Percentiles rank a stretch among this genome's conserved stretches.
Conservation (phyloP, 2,888 invertebrate species). For the Leucophora obtusa region DNA sequence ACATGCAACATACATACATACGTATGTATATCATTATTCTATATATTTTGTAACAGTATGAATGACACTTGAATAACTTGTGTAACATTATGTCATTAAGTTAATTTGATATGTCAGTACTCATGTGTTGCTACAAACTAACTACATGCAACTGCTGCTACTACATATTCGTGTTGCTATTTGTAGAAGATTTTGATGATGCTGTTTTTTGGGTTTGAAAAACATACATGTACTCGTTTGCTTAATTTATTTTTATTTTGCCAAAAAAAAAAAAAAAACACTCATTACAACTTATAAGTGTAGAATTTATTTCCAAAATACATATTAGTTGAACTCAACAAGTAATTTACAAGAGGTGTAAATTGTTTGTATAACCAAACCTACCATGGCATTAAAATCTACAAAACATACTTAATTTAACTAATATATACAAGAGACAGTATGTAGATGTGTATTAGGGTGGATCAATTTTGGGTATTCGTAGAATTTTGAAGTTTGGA, state of each 20-base stretch:
- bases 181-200: slow-evolving; percentile 18
- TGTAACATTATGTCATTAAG: slow-evolving; percentile 70
- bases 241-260: slow-evolving; percentile 45
- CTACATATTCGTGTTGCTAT: neutral
- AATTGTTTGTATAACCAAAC: slow-evolving; percentile 59
- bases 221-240: slow-evolving; percentile 38
- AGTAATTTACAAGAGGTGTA: slow-evolving; percentile 59
- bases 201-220: slow-evolving; percentile 17
- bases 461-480: too few relatives aligned
- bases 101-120: slow-evolving; percentile 69
- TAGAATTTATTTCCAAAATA: slow-evolving; percentile 46
- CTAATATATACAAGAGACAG: too few relatives aligned
- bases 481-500: too few relatives aligned
- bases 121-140: slow-evolving; percentile 36
- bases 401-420: too few relatives aligned
- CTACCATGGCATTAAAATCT: slow-evolving; percentile 7
- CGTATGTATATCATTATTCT: slow-evolving; percentile 9
- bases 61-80: slow-evolving; percentile 65
- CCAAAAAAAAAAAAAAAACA: slow-evolving; percentile 31
- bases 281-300: slow-evolving; percentile 57
- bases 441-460: too few relatives aligned
- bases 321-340: slow-evolving; percentile 56
- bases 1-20: slow-evolving; percentile 7
- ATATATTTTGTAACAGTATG: slow-evolving; percentile 33
- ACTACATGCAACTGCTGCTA: slow-evolving; percentile 26